Percentiles rank a stretch among this genome's conserved stretches.
These are phyloP conservation scores for Chaetodon auriga DNA, from an alignment of 2,113 vertebrate species.

Conservation along the genomic window DNA sequence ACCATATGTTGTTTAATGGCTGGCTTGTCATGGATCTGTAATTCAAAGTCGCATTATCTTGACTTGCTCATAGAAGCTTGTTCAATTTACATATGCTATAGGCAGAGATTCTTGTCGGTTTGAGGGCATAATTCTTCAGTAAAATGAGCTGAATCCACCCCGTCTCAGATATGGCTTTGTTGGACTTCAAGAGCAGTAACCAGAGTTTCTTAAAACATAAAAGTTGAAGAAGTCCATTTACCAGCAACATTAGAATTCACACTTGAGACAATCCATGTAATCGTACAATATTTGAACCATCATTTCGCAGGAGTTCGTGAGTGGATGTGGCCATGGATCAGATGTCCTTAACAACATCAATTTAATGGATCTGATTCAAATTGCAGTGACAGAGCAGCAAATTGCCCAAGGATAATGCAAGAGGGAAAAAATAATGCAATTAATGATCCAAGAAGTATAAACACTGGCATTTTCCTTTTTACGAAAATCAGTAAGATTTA, in stretches of 20 bases:
- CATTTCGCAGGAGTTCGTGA: slow-evolving; percentile 37
- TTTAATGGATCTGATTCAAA: slow-evolving; percentile 60
- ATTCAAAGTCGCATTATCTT: slow-evolving; percentile 42
- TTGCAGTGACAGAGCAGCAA: slow-evolving; percentile 47
- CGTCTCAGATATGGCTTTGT: slow-evolving; percentile 19
- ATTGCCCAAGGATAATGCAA: slow-evolving; percentile 48
- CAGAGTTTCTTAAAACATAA: not conserved
- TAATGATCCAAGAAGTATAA: slow-evolving; percentile 57
- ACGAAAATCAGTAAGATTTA: slow-evolving; percentile 46
- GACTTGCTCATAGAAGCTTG: not conserved
- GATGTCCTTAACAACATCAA: slow-evolving; percentile 40
- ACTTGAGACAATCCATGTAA: not conserved
- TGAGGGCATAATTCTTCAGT: slow-evolving; percentile 26
- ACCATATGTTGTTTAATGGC: slow-evolving; percentile 37
- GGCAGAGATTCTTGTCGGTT: slow-evolving; percentile 8
- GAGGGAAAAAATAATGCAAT: slow-evolving; percentile 34
- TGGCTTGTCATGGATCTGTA: slow-evolving; percentile 22
- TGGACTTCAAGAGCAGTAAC: not conserved
- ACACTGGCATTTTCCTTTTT: slow-evolving; percentile 52
- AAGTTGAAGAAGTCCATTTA: slow-evolving; percentile 12
- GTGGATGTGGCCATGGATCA: slow-evolving; percentile 37
- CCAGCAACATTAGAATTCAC: slow-evolving; percentile 20
- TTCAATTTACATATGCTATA: slow-evolving; percentile 20
- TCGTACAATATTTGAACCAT: slow-evolving; percentile 12
- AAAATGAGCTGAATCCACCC: slow-evolving; percentile 17